Conservation (phyloP, 2,888 invertebrate species). For the Iselma pallidipennis region DNA sequence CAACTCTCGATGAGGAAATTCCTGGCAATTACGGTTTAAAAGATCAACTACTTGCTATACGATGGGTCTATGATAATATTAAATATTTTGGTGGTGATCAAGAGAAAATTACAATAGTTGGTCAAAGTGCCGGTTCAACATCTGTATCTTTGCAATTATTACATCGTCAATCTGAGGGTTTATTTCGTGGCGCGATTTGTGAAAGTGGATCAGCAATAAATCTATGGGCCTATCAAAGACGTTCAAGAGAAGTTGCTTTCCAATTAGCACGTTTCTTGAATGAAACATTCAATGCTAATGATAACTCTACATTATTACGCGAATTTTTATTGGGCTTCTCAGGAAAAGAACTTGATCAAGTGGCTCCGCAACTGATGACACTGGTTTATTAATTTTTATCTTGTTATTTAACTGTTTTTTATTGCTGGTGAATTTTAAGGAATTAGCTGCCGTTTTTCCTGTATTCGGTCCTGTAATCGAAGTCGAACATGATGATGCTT, state of each 20-base stretch:
- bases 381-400: too few relatives aligned
- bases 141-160: conserved; percentile 25
- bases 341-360: conserved; percentile 15
- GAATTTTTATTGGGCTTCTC: conserved; percentile 19
- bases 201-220: conserved; percentile 29
- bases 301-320: conserved; percentile 17
- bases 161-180: conserved; percentile 14
- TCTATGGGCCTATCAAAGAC: conserved; percentile 21
- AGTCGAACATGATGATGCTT: conserved; percentile 20
- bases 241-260: conserved; percentile 18
- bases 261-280: conserved; percentile 21
- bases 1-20: conserved; percentile 30
- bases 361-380: conserved; percentile 8
- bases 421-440: too few relatives aligned
- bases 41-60: conserved; percentile 22
- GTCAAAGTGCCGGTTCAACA: conserved; percentile 29
- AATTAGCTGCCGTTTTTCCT: neutral
- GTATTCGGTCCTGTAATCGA: conserved; percentile 7
- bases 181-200: conserved; percentile 28
- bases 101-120: conserved; percentile 25
- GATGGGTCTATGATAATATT: conserved; percentile 26
- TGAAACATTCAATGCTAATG: conserved; percentile 6
- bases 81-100: conserved; percentile 28
- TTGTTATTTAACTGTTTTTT: too few relatives aligned
- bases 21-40: conserved; percentile 32